A percentile compares a stretch with the other conserved stretches of the same genome.
Conservation (phyloP, 2,113 vertebrate genomes). For the Willisornis vidua region DNA sequence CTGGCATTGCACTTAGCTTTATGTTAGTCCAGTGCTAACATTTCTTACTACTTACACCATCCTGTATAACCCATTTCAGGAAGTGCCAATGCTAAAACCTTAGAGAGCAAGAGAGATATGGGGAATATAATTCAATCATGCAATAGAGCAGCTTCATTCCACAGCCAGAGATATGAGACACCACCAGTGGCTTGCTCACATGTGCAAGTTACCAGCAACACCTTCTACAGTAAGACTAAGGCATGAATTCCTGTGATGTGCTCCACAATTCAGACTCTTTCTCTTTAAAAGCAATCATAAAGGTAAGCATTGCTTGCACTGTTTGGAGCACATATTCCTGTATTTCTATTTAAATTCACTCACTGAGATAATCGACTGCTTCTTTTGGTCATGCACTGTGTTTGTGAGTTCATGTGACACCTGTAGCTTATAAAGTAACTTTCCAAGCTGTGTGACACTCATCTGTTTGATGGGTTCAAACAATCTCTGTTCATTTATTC, state of each 20-base stretch:
- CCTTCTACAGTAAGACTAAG: not conserved
- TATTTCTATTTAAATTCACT: not conserved
- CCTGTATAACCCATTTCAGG: not conserved
- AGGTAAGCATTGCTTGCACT: not conserved
- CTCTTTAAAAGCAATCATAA: not conserved
- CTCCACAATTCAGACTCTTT: not conserved
- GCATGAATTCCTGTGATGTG: not conserved
- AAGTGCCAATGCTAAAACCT: not conserved
- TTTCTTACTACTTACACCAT: not conserved
- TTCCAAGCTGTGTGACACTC: not conserved
- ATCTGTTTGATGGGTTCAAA: not conserved
- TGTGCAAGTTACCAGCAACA: not conserved
- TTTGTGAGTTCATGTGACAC: not conserved
- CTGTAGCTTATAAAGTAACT: not conserved
- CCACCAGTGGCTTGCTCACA: not conserved
- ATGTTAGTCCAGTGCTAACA: not conserved
- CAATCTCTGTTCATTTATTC: not conserved
- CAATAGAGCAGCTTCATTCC: not conserved
- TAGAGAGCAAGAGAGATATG: not conserved
- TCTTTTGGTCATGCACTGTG: not conserved
- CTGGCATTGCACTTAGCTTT: not conserved
- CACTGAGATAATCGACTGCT: not conserved
- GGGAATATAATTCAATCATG: not conserved
- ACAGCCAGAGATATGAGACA: not conserved
- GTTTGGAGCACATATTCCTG: not conserved